phyloP scores from a whole-genome alignment of 1,140 invertebrate genomes.

The Ostrea denselamellosa region DNA sequence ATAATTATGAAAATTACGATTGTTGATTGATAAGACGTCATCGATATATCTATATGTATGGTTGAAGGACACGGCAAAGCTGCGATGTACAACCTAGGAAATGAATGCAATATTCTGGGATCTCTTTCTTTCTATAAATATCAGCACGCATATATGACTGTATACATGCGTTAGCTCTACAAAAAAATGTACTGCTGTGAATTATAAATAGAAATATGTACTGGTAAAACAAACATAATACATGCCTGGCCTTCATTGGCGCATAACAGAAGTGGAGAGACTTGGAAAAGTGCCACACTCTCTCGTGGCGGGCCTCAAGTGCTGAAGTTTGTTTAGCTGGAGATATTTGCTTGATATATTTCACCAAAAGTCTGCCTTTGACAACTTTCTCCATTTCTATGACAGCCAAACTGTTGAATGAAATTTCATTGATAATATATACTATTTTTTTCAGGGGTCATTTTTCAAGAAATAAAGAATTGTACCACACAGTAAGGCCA shows the following conservation, averaged over 20 bases:
- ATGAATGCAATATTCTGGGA: no score
- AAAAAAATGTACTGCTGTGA: no score
- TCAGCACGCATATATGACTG: no score
- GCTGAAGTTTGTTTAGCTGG: slow-evolving; percentile 45
- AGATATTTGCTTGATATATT: slow-evolving; percentile 48
- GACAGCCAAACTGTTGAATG: neutral
- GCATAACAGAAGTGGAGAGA: slow-evolving; percentile 35
- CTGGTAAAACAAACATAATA: no score
- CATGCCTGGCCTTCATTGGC: slow-evolving; percentile 17
- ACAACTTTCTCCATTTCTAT: slow-evolving; percentile 26
- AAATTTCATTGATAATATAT: no score
- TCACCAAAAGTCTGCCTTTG: slow-evolving; percentile 5
- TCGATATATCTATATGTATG: slow-evolving; percentile 21
- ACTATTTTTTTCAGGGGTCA: no score
- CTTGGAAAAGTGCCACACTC: slow-evolving; percentile 45
- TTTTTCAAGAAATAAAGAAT: no score
- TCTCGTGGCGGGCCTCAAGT: slow-evolving; percentile 43
- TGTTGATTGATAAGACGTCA: no score
- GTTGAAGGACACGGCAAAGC: slow-evolving; percentile 9
- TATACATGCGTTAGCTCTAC: neutral
- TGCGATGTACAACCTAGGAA: neutral
- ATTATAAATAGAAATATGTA: neutral
- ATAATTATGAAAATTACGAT: no score
- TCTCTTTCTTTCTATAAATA: no score
- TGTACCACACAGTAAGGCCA: no score